Base-by-base conservation (phyloP, 2,113 vertebrate genomes). In the Scomber japonicus region DNA sequence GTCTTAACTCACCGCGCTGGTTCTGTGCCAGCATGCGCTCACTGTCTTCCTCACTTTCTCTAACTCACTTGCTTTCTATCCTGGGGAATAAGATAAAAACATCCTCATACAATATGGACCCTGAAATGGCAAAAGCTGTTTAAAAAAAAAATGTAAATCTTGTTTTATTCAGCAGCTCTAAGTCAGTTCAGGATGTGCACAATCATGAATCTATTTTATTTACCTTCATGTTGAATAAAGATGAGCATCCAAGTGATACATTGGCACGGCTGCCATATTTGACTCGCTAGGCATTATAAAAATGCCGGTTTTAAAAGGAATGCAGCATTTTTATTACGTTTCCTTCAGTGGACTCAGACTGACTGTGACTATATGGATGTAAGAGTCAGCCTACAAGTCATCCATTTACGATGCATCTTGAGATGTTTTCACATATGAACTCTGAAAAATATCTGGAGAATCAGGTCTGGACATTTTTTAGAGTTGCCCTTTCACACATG, bases 11-110 rank as follows among this genome's bases (percentile, higher is more conserved):
- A 49, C 59, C 69, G 61, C 62, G 55, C 75, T 6, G 9, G 30
- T 56, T 82, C 7, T 63, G 21, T 71, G 63, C 78, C 71, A 86
- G 31, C 50, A 56, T 75, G n/a, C 8, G 11, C 69, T 72, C 24
- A 46, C 63, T 49, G n/a, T 77, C 63, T 49, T 64, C 57, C 9
- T 74, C 16, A 49, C 55, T 53, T 53, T 77, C 44, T 35, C 16
- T 61, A 45, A 45, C 40, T 44, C 61, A 45, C 66, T 45, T 5
- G 15, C 35, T 64, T 17, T 63, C 19, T 63, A 10, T 51, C 49
- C 14, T 59, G 49, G 30, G 11, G 14, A 67, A 14, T 17, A n/a
- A 11, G n/a, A 83, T 0, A 14, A 35, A 27, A 59, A 17, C 31
- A 21, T 60, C 46, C n/a, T 40, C 46, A 8, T 54, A 24, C 30